Conservation (phyloP, 1,140 invertebrate species). For the Heliconius hermathena region DNA sequence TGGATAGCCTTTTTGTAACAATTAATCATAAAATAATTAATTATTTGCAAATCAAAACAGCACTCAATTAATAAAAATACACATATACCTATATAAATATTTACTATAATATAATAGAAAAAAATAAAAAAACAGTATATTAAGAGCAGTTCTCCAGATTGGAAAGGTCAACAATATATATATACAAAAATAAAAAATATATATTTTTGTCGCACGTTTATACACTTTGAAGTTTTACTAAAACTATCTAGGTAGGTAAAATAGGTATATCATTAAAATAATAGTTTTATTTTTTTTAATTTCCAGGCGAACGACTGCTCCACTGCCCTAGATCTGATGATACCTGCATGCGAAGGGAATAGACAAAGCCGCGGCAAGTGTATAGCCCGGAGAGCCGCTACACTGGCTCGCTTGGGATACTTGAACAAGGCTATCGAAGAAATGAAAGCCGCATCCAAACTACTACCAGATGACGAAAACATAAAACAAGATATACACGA, state of each 20-base stretch:
- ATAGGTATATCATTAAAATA: background rate
- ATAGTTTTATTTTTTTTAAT: background rate
- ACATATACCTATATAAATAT: no score
- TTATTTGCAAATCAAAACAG: no score
- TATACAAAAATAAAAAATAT: no score
- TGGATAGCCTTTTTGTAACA: no score
- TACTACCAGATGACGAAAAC: slow-evolving; percentile 79
- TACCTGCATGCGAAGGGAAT: slow-evolving; percentile 87
- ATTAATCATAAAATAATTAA: no score
- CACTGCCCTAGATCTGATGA: slow-evolving; percentile 87
- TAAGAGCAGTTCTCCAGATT: background rate
- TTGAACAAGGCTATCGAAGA: slow-evolving; percentile 88
- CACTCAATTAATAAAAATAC: no score
- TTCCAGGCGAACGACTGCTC: slow-evolving; percentile 79
- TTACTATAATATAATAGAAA: background rate
- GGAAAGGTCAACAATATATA: no score
- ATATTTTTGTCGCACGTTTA: no score
- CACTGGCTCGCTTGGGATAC: slow-evolving; percentile 87
- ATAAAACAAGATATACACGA: slow-evolving; percentile 76
- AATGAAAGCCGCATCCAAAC: slow-evolving; percentile 86
- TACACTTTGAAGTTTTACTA: no score
- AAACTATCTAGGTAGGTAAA: background rate
- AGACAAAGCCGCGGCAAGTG: slow-evolving; percentile 86
- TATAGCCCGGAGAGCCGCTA: slow-evolving; percentile 87
- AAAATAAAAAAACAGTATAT: background rate